phyloP scores from a whole-genome alignment of 2,888 invertebrate genomes.

The Hecatera dysodea region DNA sequence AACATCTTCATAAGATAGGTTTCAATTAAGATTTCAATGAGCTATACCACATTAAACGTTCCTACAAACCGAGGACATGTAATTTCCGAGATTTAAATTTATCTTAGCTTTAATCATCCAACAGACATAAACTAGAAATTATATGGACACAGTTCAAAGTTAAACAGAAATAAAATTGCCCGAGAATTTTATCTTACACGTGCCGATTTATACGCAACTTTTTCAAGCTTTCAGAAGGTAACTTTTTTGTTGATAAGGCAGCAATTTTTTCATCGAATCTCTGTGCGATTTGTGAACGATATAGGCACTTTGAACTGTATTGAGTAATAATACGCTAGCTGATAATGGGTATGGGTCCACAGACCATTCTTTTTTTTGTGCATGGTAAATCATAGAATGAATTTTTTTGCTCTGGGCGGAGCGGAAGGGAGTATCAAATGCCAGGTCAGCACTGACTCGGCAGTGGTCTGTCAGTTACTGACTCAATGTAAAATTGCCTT shows the following conservation, averaged over 20 bases:
- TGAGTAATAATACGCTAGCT: too few species aligned
- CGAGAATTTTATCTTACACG: neutral
- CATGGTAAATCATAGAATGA: too few species aligned
- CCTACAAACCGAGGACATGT: neutral
- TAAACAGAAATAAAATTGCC: neutral
- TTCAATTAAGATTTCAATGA: conserved; percentile 35
- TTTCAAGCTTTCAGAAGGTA: neutral
- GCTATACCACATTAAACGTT: conserved; percentile 28
- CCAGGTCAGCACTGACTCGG: too few species aligned
- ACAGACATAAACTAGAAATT: neutral
- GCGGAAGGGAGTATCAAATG: too few species aligned
- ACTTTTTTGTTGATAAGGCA: neutral
- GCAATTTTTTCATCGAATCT: neutral
- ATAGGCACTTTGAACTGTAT: too few species aligned
- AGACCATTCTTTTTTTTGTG: too few species aligned
- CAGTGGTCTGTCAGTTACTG: too few species aligned
- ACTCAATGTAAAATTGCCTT: too few species aligned
- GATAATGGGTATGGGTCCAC: too few species aligned
- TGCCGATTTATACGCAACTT: neutral
- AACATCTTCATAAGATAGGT: conserved; percentile 23
- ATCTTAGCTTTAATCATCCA: neutral
- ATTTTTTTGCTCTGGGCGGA: too few species aligned
- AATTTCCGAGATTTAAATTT: conserved; percentile 19
- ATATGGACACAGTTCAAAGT: conserved; percentile 5
- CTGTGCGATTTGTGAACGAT: too few species aligned